Conservation (phyloP, 2,888 invertebrate genomes). For the Synanthedon myopaeformis region DNA sequence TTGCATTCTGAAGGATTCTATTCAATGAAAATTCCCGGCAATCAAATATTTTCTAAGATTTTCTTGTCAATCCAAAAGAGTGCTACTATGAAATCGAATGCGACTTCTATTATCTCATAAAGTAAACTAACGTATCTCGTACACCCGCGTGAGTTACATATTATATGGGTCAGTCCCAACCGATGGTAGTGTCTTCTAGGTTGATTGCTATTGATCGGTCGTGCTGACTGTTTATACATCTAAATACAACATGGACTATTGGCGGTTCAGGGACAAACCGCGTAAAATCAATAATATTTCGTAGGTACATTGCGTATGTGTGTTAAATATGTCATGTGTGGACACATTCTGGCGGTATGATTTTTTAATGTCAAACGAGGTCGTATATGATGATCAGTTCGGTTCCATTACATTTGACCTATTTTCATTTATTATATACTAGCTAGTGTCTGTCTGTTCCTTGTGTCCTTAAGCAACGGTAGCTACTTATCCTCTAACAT, state of each 20-base stretch:
- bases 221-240: constrained; percentile 30
- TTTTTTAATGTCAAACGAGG: not conserved
- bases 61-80: too few species aligned
- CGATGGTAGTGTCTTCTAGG: constrained; percentile 14
- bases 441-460: too few species aligned
- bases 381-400: not conserved
- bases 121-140: not conserved
- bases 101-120: too few species aligned
- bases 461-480: too few species aligned
- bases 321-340: constrained; percentile 1
- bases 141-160: not conserved
- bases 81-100: too few species aligned
- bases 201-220: constrained; percentile 43
- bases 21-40: too few species aligned
- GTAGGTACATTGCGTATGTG: constrained; percentile 15
- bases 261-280: constrained; percentile 31
- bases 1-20: too few species aligned
- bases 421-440: too few species aligned
- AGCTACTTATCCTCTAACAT: too few species aligned
- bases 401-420: too few species aligned
- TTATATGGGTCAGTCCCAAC: constrained; percentile 13
- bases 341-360: not conserved
- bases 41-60: too few species aligned
- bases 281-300: constrained; percentile 29
- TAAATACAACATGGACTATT: constrained; percentile 31